A percentile compares a stretch with the other conserved stretches of the same genome.
Conservation (phyloP, 2,797 vertebrate genomes). For the Onychomys arenicola region DNA sequence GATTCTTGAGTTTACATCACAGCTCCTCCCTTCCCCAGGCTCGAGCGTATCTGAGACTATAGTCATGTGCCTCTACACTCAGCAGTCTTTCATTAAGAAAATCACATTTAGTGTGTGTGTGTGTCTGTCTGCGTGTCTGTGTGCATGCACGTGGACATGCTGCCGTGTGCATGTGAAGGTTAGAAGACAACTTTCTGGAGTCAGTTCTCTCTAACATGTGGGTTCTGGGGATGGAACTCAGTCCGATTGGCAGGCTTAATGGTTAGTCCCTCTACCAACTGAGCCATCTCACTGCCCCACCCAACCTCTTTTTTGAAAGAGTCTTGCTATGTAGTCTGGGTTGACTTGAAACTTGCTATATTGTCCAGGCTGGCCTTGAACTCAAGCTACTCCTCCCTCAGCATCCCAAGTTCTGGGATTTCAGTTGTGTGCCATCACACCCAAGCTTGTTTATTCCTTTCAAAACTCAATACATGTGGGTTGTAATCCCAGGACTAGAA, state of each 20-base stretch:
- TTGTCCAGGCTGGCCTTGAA: not conserved
- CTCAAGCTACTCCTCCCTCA: not conserved
- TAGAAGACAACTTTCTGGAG: not conserved
- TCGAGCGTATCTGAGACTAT: not conserved
- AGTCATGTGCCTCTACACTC: not conserved
- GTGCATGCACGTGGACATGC: not conserved
- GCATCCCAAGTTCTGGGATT: not conserved
- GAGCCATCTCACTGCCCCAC: not conserved
- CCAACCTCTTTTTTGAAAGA: not conserved
- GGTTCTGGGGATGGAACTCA: not conserved
- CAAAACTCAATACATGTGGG: not conserved
- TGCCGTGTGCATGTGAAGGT: not conserved
- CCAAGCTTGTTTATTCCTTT: not conserved
- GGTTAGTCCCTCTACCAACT: not conserved
- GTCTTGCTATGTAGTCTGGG: not conserved
- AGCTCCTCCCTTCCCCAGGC: not conserved
- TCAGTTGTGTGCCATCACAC: not conserved
- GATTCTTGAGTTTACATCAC: not conserved
- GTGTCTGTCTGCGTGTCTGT: not conserved
- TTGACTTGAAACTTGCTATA: not conserved
- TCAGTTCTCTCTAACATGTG: not conserved
- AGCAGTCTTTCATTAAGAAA: not conserved
- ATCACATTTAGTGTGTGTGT: no score
- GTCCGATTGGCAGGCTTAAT: not conserved
- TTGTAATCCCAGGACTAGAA: not conserved